Evolutionary conservation across 2,888 invertebrate genomes (phyloP), one percentile per base, ranked within the genome.

Genomic region (Operophtera brumata): DNA sequence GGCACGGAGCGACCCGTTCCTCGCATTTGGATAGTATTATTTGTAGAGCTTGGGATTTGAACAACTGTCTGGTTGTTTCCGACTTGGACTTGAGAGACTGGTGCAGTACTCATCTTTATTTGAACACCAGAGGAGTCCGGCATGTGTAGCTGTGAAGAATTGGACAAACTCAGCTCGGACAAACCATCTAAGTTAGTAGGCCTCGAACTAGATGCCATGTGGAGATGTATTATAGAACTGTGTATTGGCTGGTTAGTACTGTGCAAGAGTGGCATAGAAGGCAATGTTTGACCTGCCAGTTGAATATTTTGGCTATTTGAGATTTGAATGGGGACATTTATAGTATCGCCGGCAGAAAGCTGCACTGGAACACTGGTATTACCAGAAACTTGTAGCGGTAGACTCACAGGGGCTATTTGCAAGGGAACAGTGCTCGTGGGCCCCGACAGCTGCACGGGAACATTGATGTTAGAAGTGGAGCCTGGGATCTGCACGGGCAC

Each of bases 401-500:
- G 75, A 71, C 85, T 86, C 34, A 84, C 86, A n/a, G 88, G 86
- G 40, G 86, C 64, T 64, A 90, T 76, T 63, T 89, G 90, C 46
- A 90, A 65, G 6, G 89, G 90, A 20, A 89, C 75, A 60, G 80
- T 78, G 59, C 70, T 85, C 9, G 84, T 72, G 2, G 84, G 67
- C 0, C 82, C 84, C n/a, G 88, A 83, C 50, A 89, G 69, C 63
- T 90, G 90, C 14, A 88, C 85, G 20, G 90, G 87, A 35, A 90
- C 85, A 78, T 86, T 90, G 35, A 90, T 88, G 59, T 88, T 87
- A 2, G 87, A 86, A 37, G 78, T 82, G 28, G 88, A 83, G 34
- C 86, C 87, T 2, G 88, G 89, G 44, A 89, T 84, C 62, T 90
- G 89, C n/a, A 90, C 84, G 26, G 89, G 90, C 58, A 90, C 86